phyloP scores from a whole-genome alignment of 2,113 vertebrate species.

The Phylloscopus trochiloides region DNA sequence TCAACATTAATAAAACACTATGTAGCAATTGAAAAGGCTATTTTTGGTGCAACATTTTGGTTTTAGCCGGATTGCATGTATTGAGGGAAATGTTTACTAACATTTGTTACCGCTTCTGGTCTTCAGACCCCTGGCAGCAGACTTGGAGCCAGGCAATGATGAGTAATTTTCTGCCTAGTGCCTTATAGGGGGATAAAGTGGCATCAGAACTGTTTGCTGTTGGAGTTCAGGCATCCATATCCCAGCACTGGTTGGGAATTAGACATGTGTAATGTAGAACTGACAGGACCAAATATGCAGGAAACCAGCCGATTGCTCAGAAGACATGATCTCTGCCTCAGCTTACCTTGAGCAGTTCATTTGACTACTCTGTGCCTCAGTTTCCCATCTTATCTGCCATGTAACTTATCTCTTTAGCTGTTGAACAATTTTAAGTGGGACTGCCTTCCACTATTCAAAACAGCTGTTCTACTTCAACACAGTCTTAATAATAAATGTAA shows the following conservation, averaged over 20 bases:
- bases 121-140: neutral
- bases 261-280: rapidly evolving
- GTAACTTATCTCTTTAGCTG: neutral
- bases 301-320: neutral
- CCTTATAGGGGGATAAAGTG: neutral
- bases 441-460: neutral
- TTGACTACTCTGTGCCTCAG: neutral
- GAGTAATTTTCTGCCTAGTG: neutral
- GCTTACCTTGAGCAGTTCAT: neutral
- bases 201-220: neutral
- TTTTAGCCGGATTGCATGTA: neutral
- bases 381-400: neutral
- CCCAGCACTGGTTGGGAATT: neutral
- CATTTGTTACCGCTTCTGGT: neutral
- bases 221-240: neutral
- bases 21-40: neutral
- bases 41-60: neutral
- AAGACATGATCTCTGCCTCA: neutral
- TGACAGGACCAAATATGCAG: neutral
- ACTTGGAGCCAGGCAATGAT: neutral
- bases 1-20: neutral
- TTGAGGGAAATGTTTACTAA: neutral
- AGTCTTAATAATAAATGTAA: neutral
- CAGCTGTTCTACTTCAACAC: neutral
- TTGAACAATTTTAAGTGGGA: neutral